Base-by-base conservation (phyloP, 1,140 invertebrate species). In the Achroia grisella region DNA sequence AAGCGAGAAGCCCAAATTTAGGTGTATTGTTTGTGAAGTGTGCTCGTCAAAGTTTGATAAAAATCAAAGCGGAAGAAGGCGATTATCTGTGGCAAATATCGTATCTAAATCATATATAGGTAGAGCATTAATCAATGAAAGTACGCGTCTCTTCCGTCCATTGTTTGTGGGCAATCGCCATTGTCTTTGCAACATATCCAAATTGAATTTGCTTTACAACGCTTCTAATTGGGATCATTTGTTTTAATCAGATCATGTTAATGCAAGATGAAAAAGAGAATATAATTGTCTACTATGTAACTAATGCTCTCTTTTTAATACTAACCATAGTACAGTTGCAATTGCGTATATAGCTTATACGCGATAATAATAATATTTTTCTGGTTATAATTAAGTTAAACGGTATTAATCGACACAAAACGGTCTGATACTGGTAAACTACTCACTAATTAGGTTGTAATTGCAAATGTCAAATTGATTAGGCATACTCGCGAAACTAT, bases 81-180 rank as follows among this genome's bases (percentile, higher is more conserved):
- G 14, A 67, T 69, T 71, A 68, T 53, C 52, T 54, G 61, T 52
- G 44, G 58, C 58, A 62, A 75, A 70, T 74, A 74, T 70, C 61
- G 62, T 43, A 32, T 54, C 17, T 53, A 56, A 54, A 68, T 68
- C 70, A 62, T 54, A 44, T 9, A 15, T 36, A 48, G 46, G 48
- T 44, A 32, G 41, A 33, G 45, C 41, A 54, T 54, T 54, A 66
- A 73, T 76, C 63, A 65, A 66, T 54, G 52, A 56, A 60, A 56
- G 58, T 52, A 65, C 55, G 57, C 44, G 56, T 45, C 57, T 58
- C 63, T 75, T 78, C 74, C 74, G 74, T 61, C 61, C 62, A 78
- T 78, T 78, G 71, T 78, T 66, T 49, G 44, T 43, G 48, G 48
- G 32, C 46, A 61, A 54, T 49, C 49, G 45, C 52, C 37, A 74